phyloP scores from a whole-genome alignment of 2,888 invertebrate genomes.

The Rhogogaster chlorosoma region DNA sequence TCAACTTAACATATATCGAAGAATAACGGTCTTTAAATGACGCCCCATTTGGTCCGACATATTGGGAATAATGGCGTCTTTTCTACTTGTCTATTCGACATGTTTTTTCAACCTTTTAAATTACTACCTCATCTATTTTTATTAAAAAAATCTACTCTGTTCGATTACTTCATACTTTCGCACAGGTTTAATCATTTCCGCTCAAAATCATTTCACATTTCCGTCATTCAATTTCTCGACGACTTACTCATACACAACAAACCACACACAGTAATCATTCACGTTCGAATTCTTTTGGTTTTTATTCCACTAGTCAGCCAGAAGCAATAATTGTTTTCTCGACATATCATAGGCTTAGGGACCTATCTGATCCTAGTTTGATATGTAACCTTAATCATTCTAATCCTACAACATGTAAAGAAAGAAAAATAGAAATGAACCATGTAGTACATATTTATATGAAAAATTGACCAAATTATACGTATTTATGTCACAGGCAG shows the following conservation, averaged over 20 bases:
- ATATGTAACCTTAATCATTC: too few relatives aligned
- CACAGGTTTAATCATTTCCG: neutral
- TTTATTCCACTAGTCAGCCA: neutral
- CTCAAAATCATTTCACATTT: neutral
- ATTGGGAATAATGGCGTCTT: conserved; percentile 67
- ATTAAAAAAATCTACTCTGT: neutral
- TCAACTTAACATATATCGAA: neutral
- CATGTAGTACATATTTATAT: neutral
- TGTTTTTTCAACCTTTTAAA: conserved; percentile 21
- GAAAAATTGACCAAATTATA: neutral
- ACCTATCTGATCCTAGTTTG: neutral
- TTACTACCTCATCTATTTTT: neutral
- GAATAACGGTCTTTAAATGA: conserved; percentile 45
- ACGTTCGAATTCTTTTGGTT: neutral
- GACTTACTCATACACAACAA: neutral
- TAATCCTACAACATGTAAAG: too few relatives aligned
- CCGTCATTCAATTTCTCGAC: neutral
- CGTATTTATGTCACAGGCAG: conserved; percentile 36
- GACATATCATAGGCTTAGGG: neutral
- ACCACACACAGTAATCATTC: neutral
- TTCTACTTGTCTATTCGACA: conserved; percentile 50
- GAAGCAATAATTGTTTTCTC: neutral
- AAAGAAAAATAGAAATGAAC: neutral
- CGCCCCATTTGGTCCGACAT: conserved; percentile 57
- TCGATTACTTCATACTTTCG: neutral